Percentiles rank a stretch among this genome's conserved stretches.
These are phyloP conservation scores for Romanogobio albipinnatus DNA, from an alignment of 2,113 vertebrate species.

Conservation along the genomic window DNA sequence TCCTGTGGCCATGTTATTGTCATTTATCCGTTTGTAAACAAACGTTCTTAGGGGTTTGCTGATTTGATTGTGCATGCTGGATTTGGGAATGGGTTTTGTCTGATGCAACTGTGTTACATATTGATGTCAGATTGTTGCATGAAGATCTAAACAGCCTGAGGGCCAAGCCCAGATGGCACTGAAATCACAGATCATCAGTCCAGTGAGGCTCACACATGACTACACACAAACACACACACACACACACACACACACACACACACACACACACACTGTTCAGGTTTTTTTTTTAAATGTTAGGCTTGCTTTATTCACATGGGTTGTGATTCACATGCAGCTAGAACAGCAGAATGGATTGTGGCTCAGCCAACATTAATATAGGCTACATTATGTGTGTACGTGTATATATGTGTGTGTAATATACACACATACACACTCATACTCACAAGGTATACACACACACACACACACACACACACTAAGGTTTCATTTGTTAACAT, in stretches of 20 bases:
- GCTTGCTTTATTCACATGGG: not conserved
- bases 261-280: not conserved
- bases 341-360: not conserved
- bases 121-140: constrained; percentile 61
- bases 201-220: constrained; percentile 68
- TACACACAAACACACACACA: constrained; percentile 57
- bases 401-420: too few relatives aligned
- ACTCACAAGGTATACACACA: too few relatives aligned
- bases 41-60: constrained; percentile 49
- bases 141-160: constrained; percentile 70
- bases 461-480: too few relatives aligned
- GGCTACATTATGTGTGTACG: not conserved
- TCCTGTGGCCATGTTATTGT: constrained; percentile 11
- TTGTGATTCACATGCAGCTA: not conserved
- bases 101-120: constrained; percentile 61
- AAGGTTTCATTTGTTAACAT: too few relatives aligned
- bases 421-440: too few relatives aligned
- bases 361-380: not conserved
- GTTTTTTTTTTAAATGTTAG: not conserved
- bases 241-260: not conserved
- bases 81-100: constrained; percentile 49
- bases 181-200: constrained; percentile 73
- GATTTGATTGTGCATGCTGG: constrained; percentile 31
- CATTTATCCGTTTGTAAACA: constrained; percentile 7
- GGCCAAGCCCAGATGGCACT: constrained; percentile 67